Base-by-base conservation (phyloP, 2,113 vertebrate species). In the Gavia stellata region DNA sequence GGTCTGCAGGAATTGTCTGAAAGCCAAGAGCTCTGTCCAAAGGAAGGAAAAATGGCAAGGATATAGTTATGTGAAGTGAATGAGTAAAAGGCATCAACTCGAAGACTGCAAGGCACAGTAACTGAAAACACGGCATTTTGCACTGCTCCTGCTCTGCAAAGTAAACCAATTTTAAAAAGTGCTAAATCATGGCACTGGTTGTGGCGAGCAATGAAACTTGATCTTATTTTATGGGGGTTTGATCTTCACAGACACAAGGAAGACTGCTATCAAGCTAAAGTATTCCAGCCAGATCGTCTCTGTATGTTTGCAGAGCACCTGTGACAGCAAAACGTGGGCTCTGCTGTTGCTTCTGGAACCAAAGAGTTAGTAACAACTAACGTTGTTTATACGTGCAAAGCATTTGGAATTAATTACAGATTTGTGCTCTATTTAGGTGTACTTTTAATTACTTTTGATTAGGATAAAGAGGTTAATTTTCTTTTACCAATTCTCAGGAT, bases 1-100 rank as follows among this genome's bases (percentile, higher is more conserved):
- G 95, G 95, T 83, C 92, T 86, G 94, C 94, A 94, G 91, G 94
- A 97, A 96, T 92, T 96, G 96, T 93, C 94, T 93, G 91, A 88
- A 89, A 95, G 93, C 95, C 91, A 96, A 90, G 88, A 94, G 82
- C 56, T 95, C 92, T 91, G 90, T 95, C 92, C 97, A 93, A 94
- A 82, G 72, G 79, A 90, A 90, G 84, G 62, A 62, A 92, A 97
- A 97, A 92, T 90, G 94, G 88, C 91, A 95, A 93, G 92, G 94
- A 66, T 86, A 81, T 92, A 88, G 79, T 65, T 80, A 61, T 79
- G 90, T 87, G 96, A 92, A 94, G 25, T 34, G 95, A 92, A 94
- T 93, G 70, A 92, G 45, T 88, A 94, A 95, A 92, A 84, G 40
- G 53, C 66, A 78, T 66, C 59, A 9, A n/a, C 59, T 70, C 59